phyloP scores from a whole-genome alignment of 2,113 vertebrate species.

The Romanogobio albipinnatus region DNA sequence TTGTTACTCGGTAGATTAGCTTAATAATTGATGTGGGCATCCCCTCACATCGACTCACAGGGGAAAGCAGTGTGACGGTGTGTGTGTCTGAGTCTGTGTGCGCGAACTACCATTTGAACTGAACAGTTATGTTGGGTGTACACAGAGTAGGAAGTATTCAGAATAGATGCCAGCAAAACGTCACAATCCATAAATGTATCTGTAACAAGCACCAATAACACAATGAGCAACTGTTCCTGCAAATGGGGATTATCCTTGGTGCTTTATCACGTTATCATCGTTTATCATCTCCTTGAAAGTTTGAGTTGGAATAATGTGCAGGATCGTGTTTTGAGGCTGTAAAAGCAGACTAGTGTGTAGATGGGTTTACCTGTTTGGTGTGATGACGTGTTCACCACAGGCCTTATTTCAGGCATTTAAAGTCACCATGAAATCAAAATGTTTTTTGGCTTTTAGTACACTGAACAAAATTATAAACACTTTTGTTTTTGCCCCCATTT shows the following conservation, averaged over 20 bases:
- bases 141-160: neutral
- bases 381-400: no score
- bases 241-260: neutral
- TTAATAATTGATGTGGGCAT: conserved; percentile 71
- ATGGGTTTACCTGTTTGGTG: no score
- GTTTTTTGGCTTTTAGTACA: no score
- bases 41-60: conserved; percentile 62
- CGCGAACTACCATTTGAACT: neutral
- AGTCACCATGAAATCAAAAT: no score
- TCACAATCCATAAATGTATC: neutral
- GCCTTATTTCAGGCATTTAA: no score
- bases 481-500: no score
- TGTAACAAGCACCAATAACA: neutral
- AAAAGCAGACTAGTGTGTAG: no score
- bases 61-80: conserved; percentile 40
- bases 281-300: no score
- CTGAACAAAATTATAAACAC: no score
- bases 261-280: neutral
- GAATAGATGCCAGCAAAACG: neutral
- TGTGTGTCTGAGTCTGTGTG: conserved; percentile 16
- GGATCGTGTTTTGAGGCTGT: no score
- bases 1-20: conserved; percentile 63
- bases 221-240: neutral
- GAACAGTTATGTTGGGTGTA: neutral
- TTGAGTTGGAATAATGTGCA: no score